Base-by-base conservation (phyloP, 2,113 vertebrate genomes). In the Girardinichthys multiradiatus region DNA sequence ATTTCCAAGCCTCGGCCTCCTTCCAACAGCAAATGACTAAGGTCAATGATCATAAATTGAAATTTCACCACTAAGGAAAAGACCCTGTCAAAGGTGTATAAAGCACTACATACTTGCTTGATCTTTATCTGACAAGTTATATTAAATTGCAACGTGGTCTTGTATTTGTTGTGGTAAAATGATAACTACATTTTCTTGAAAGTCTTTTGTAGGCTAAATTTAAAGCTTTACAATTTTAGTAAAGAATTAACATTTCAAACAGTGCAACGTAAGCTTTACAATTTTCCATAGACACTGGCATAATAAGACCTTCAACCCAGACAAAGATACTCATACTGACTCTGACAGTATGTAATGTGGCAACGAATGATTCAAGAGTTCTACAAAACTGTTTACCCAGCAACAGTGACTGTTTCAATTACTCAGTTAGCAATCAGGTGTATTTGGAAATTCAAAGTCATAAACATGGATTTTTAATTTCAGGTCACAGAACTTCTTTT, bases 381-480 rank as follows among this genome's bases (percentile, higher is more conserved):
- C 62, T 54, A 62, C 61, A 60, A 67, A 70, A 66, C 57, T 21
- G 37, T 69, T 61, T 57, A 4, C 58, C 57, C 21, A 13, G 42
- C 31, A 42, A 68, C 59, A 69, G 4, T 74, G 70, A 61, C 42
- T 15, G 19, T 29, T 64, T 57, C 35, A 66, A 57, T 76, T 70
- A 59, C n/a, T 66, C n/a, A 48, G 62, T 30, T 57, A 28, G 64
- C 68, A 59, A 33, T 30, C 35, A 39, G 48, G 70, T 72, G 27
- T 65, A 61, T 71, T 76, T 51, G 75, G 6, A 79, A 69, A 79
- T 68, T 64, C 64, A 65, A 45, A 39, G 68, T 77, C 64, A 57
- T 71, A 65, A 74, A 64, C 35, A 29, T 35, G 28, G 58, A 28
- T 54, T 10, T 39, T 64, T 78, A 61, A 70, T 78, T 67, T 74